These are phyloP conservation scores for Morphnarchus princeps DNA, from an alignment of 2,113 vertebrate genomes.

Conservation along the genomic window DNA sequence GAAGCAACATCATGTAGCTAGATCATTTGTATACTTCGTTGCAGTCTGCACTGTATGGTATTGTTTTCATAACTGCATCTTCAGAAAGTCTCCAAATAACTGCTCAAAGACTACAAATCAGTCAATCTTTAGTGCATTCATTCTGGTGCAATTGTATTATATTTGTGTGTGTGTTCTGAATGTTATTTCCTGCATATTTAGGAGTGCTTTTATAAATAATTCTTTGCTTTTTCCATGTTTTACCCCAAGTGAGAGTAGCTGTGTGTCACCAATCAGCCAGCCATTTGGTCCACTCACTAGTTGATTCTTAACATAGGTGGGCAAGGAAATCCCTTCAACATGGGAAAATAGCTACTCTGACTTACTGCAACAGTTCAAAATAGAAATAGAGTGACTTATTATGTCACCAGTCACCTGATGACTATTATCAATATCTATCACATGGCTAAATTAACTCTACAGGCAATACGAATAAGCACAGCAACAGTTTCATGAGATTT, in stretches of 20 bases:
- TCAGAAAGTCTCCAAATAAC: not conserved
- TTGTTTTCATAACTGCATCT: not conserved
- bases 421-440: not conserved
- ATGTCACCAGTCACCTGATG: not conserved
- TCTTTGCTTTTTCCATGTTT: not conserved
- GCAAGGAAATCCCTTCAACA: not conserved
- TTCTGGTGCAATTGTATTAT: not conserved
- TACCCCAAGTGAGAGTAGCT: not conserved
- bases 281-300: not conserved
- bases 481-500: accelerated
- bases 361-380: not conserved
- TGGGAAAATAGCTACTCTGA: not conserved
- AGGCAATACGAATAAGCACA: not conserved
- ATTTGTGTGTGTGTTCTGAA: not conserved
- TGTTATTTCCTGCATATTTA: not conserved
- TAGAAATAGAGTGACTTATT: not conserved
- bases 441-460: not conserved
- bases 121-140: not conserved
- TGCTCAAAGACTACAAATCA: not conserved
- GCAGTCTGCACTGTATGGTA: not conserved
- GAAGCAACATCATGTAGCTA: not conserved
- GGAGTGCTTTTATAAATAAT: not conserved
- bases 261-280: not conserved
- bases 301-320: not conserved
- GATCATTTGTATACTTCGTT: not conserved